These are phyloP conservation scores for Thamnophis sirtalis DNA, from an alignment of 2,113 vertebrate genomes.

Conservation along the genomic window DNA sequence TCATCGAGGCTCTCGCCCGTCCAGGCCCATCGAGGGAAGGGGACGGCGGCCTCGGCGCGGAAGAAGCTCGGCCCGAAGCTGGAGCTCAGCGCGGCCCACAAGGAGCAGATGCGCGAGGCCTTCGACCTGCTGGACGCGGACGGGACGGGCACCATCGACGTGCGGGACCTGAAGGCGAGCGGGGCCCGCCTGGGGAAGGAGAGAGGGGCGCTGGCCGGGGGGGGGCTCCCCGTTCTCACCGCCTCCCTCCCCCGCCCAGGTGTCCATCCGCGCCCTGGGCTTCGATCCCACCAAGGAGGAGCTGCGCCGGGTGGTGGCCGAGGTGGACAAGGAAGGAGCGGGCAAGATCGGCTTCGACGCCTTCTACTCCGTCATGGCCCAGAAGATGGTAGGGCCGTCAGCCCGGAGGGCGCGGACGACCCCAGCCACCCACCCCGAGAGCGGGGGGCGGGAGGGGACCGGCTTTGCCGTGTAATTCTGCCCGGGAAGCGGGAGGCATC, in stretches of 20 bases:
- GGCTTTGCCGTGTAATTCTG: too few species aligned
- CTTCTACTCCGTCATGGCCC: slow-evolving; percentile 24
- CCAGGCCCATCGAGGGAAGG: not conserved
- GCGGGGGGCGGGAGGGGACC: too few species aligned
- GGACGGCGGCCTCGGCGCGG: not conserved
- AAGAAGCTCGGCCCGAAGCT: not conserved
- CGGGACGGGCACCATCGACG: slow-evolving; percentile 14
- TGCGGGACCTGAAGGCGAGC: slow-evolving; percentile 21
- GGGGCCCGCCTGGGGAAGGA: not conserved
- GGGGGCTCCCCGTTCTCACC: not conserved
- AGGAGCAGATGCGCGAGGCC: slow-evolving; percentile 23
- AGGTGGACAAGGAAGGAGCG: slow-evolving; percentile 17
- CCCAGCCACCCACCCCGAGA: too few species aligned
- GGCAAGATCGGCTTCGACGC: slow-evolving; percentile 23
- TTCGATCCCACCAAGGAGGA: slow-evolving; percentile 5
- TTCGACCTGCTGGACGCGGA: slow-evolving; percentile 24
- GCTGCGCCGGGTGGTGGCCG: not conserved
- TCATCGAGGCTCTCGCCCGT: not conserved
- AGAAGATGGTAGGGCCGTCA: slow-evolving; percentile 6
- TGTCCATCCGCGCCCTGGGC: slow-evolving; percentile 12
- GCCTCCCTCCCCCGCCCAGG: not conserved
- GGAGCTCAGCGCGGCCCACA: slow-evolving; percentile 1
- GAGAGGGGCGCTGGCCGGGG: not conserved
- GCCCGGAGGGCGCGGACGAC: not conserved
- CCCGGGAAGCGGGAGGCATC: too few species aligned